A percentile compares a stretch with the other conserved stretches of the same genome.
These are phyloP conservation scores for Clivina fossor DNA, from an alignment of 2,888 invertebrate species.

Conservation along the genomic window DNA sequence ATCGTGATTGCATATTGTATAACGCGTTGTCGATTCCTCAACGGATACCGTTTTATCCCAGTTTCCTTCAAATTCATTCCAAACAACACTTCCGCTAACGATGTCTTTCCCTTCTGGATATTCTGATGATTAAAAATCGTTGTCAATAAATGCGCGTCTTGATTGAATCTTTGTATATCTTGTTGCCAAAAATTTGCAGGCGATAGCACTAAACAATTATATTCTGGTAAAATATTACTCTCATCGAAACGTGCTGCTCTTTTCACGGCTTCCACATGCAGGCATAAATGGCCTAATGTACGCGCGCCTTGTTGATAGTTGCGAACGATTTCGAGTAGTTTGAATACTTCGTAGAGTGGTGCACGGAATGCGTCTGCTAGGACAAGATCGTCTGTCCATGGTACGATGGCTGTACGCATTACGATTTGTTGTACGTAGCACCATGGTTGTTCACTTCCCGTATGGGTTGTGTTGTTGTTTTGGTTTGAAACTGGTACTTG, in stretches of 20 bases:
- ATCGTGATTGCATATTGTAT: constrained; percentile 90
- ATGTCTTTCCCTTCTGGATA: constrained; percentile 80
- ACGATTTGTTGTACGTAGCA: constrained; percentile 78
- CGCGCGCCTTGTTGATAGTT: constrained; percentile 75
- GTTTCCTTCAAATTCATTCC: constrained; percentile 89
- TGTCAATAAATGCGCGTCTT: constrained; percentile 76
- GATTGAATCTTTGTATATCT: constrained; percentile 74
- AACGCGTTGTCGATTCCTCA: constrained; percentile 79
- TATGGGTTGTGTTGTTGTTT: constrained; percentile 47
- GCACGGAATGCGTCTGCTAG: constrained; percentile 90
- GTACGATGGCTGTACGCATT: constrained; percentile 72
- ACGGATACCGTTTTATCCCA: constrained; percentile 85
- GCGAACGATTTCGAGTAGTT: constrained; percentile 79
- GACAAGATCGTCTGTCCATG: constrained; percentile 81
- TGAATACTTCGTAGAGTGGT: constrained; percentile 87
- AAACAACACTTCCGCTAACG: constrained; percentile 86
- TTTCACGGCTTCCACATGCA: constrained; percentile 81
- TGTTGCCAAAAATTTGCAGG: constrained; percentile 95
- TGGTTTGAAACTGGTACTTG: constrained; percentile 61
- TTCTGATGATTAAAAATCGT: constrained; percentile 84
- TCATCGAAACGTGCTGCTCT: constrained; percentile 61
- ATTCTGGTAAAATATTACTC: constrained; percentile 77
- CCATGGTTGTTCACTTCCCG: constrained; percentile 58
- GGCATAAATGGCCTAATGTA: constrained; percentile 78
- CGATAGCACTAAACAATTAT: constrained; percentile 86